Base-by-base conservation (phyloP, 2,797 vertebrate species). In the Rachycentron canadum region DNA sequence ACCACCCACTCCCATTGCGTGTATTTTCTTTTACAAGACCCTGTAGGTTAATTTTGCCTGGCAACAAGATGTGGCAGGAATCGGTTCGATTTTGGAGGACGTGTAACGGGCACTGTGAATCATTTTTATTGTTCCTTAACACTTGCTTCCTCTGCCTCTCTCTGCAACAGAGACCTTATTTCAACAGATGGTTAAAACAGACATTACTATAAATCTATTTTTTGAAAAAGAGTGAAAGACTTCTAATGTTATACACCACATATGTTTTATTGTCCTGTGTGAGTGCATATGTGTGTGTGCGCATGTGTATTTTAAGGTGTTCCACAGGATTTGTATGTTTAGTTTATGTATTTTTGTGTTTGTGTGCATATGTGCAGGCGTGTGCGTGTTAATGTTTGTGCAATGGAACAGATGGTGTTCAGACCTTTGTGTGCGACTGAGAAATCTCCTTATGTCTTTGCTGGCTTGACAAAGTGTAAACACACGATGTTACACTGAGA, bases 161-260 rank as follows among this genome's bases (percentile, higher is more conserved):
- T 68, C 55, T 68, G 78, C 74, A 71, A 84, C 81, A 77, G 61
- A 86, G 72, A 81, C 86, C 87, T 93, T 89, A 84, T 92, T 93
- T 88, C 85, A 93, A 90, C 94, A 95, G 94, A 95, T 95, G 94
- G 93, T 82, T 88, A 83, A 93, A 94, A 84, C 93, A 94, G 89
- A 93, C 91, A 81, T 88, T 84, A 86, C 88, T 85, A 83, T 94
- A 91, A 94, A 94, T 93, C 88, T 77, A 59, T 84, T 87, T 88
- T 76, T 73, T 87, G 16, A 73, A 77, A 87, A 84, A 85, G 82
- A 83, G 45, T 36, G 64, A 86, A 80, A 52, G 78, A 64, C 76
- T 78, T 78, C 69, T 84, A 79, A 88, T 88, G 91, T 89, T 82
- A 87, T 87, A 69, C 60, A 8, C 80, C 71, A 74, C 91, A 91